Percentiles rank a stretch among this genome's conserved stretches.
Evolutionary conservation across 1,140 invertebrate species (phyloP).

Genomic region (Dolichoris vasculosae): DNA sequence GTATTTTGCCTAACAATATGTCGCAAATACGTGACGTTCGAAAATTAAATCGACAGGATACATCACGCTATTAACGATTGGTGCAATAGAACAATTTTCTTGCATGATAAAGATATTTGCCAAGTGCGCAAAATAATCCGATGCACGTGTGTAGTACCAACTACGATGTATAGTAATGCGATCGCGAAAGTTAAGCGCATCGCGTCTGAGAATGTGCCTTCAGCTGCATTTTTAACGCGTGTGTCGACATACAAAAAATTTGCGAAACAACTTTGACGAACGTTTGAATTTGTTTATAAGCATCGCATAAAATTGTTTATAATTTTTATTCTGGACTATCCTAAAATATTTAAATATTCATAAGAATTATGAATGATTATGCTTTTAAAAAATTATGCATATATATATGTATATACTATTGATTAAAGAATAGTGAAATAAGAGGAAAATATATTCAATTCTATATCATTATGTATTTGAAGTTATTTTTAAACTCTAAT

Average conservation of each 20-base stretch:
- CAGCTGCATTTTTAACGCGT: slow-evolving; percentile 52
- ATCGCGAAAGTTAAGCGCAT: slow-evolving; percentile 42
- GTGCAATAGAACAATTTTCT: slow-evolving; percentile 25
- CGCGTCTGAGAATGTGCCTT: slow-evolving; percentile 59
- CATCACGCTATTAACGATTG: slow-evolving; percentile 27
- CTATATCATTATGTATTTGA: too few relatives aligned
- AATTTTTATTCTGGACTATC: neutral
- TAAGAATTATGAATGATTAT: too few relatives aligned
- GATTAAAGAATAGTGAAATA: too few relatives aligned
- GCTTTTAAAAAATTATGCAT: too few relatives aligned
- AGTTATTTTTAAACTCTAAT: too few relatives aligned
- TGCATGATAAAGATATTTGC: slow-evolving; percentile 22
- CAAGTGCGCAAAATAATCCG: slow-evolving; percentile 1
- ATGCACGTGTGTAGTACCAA: slow-evolving; percentile 12
- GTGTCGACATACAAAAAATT: slow-evolving; percentile 35
- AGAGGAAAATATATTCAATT: too few relatives aligned
- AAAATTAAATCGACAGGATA: slow-evolving; percentile 11
- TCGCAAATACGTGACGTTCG: neutral
- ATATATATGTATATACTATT: too few relatives aligned
- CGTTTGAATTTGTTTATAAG: neutral
- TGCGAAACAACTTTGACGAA: slow-evolving; percentile 3
- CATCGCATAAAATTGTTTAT: neutral
- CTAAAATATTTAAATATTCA: too few relatives aligned
- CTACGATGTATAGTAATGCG: slow-evolving; percentile 34
- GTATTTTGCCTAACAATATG: neutral